These are phyloP conservation scores for Lontra canadensis DNA, from an alignment of 2,113 vertebrate species.

Conservation along the genomic window DNA sequence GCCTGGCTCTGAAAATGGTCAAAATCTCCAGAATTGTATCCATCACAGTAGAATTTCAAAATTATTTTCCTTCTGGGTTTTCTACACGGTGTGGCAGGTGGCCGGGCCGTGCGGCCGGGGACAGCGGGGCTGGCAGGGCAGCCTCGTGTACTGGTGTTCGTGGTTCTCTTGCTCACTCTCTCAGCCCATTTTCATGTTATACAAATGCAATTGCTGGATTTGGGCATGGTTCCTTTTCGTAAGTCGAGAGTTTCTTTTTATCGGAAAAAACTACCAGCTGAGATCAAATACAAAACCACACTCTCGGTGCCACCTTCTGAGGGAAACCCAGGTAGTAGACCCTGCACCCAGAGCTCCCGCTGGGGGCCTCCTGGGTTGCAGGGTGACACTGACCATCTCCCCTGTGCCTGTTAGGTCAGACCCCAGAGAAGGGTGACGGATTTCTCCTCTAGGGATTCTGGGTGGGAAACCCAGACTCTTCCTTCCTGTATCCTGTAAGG, in stretches of 20 bases:
- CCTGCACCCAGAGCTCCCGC: not conserved
- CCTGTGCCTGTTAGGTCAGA: not conserved
- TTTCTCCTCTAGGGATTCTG: not conserved
- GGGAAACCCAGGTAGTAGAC: no score
- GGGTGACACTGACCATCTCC: not conserved
- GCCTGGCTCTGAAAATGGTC: slow-evolving; percentile 17
- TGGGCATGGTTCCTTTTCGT: not conserved
- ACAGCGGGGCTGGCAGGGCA: not conserved
- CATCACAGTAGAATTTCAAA: slow-evolving; percentile 10
- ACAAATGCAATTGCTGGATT: not conserved
- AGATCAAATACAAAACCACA: not conserved
- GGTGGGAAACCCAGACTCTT: not conserved
- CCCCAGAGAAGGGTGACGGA: not conserved
- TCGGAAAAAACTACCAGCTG: not conserved
- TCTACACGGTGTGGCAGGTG: not conserved
- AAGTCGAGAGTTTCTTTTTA: slow-evolving; percentile 9
- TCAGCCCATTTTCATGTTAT: no score
- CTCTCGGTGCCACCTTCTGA: not conserved
- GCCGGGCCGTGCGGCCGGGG: not conserved
- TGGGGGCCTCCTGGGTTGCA: not conserved
- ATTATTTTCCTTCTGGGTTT: slow-evolving; percentile 1
- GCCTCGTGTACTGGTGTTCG: not conserved
- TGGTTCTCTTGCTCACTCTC: not conserved
- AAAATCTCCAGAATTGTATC: not conserved
- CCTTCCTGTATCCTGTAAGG: not conserved